These are phyloP conservation scores for Sycophaga agraensis DNA, from an alignment of 1,140 invertebrate genomes.

Conservation along the genomic window DNA sequence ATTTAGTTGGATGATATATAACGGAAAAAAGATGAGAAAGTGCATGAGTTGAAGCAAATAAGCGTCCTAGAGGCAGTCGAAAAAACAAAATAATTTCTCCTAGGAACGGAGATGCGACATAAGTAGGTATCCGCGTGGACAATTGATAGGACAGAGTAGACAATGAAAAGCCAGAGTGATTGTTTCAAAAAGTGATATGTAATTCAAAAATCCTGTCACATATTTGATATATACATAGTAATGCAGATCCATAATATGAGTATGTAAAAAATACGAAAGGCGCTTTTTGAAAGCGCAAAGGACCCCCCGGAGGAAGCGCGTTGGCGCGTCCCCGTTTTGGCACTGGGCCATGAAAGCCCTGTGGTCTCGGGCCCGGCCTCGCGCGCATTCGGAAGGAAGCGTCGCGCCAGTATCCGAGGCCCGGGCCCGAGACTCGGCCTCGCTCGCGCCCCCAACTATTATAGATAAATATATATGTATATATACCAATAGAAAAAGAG, in stretches of 20 bases:
- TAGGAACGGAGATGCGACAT: no score
- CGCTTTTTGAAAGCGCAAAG: constrained; percentile 37
- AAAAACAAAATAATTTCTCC: neutral
- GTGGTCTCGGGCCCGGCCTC: no score
- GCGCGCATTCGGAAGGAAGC: no score
- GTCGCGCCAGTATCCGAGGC: no score
- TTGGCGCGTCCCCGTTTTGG: constrained; percentile 5
- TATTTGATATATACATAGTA: constrained; percentile 32
- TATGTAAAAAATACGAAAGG: constrained; percentile 45
- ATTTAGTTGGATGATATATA: no score
- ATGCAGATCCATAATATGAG: constrained; percentile 29
- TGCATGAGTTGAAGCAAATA: no score
- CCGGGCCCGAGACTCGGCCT: no score
- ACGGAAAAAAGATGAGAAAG: no score
- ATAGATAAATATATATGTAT: neutral
- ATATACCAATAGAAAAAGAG: constrained; percentile 22
- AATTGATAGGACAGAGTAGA: no score
- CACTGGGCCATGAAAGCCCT: constrained; percentile 17
- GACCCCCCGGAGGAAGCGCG: no score
- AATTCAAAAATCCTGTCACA: constrained; percentile 32
- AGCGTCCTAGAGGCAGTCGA: neutral
- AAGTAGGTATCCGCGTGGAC: no score
- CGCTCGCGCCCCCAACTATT: neutral
- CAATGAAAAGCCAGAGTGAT: neutral
- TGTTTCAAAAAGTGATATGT: constrained; percentile 39